Base-by-base conservation (phyloP, 2,888 invertebrate genomes). In the Sericinus montela region DNA sequence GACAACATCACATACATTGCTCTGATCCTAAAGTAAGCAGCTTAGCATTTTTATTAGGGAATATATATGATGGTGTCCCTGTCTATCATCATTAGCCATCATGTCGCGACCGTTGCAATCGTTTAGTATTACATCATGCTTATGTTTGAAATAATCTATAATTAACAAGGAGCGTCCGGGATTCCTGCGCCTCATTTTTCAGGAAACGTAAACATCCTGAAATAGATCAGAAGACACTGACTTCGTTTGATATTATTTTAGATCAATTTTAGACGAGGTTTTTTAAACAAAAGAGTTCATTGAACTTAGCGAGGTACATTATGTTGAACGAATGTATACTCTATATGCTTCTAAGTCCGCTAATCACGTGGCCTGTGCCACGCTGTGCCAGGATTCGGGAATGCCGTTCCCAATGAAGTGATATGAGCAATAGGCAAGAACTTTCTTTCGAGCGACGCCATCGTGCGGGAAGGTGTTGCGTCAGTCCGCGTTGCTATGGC, bases 401-500 rank as follows among this genome's bases (percentile, higher is more conserved):
- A 40, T 37, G 39, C 48, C 43, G 44, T 50, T 5, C 16, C 19
- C n/a, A 19, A n/a, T n/a, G 5, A n/a, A 10, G 5, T 6, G 8
- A 5, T n/a, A 10, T 15, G 10, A 15, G 9, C 36, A n/a, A n/a
- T 19, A 8, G 11, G n/a, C 6, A 30, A 30, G n/a, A 30, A 30
- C 5, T 11, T 30, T 13, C 51, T 39, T 36, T 29, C 28, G 41
- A 38, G 51, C 32, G 39, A 57, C 62, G 67, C 70, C 72, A 73
- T 72, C 63, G 58, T 59, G 52, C 58, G 53, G 61, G 64, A 62
- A 44, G 43, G 36, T 58, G 65, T 60, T 68, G 63, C 51, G 47
- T 28, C 68, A 58, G 73, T 71, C 59, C 58, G 55, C 63, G 84
- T 87, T 65, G 68, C 76, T 65, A 88, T 88, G 87, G 74, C 74